Conservation (phyloP, 2,888 invertebrate species). For the Papilio elwesi region DNA sequence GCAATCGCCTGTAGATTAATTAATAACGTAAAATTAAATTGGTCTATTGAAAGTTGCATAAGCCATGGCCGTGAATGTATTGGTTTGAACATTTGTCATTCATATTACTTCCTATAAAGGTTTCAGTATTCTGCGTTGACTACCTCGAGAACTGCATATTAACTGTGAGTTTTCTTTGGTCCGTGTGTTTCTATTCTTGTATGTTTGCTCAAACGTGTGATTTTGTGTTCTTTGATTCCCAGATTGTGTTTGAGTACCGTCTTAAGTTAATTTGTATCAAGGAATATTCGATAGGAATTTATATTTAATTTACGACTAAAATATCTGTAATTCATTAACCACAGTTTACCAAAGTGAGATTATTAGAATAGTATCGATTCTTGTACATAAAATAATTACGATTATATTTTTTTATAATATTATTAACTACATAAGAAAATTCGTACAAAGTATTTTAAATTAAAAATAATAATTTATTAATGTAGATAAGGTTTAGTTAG, state of each 20-base stretch:
- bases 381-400: slow-evolving; percentile 63
- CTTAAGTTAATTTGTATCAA: slow-evolving; percentile 12
- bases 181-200: slow-evolving; percentile 11
- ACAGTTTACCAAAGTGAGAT: slow-evolving; percentile 86
- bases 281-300: slow-evolving; percentile 36
- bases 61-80: not conserved
- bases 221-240: slow-evolving; percentile 9
- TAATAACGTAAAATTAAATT: not conserved
- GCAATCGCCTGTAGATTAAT: not conserved
- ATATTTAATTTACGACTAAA: slow-evolving; percentile 41
- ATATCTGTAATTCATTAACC: slow-evolving; percentile 69
- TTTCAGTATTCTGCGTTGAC: not conserved
- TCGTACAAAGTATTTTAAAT: slow-evolving; percentile 79
- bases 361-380: slow-evolving; percentile 70
- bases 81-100: not conserved
- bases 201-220: not conserved
- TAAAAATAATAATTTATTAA: slow-evolving; percentile 74
- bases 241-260: slow-evolving; percentile 4
- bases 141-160: not conserved
- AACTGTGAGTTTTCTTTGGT: slow-evolving; percentile 20
- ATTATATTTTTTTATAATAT: slow-evolving; percentile 42
- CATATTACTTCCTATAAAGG: not conserved
- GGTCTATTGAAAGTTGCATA: not conserved
- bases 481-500: slow-evolving; percentile 53
- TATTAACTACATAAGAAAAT: slow-evolving; percentile 47